Base-by-base conservation (phyloP, 2,797 vertebrate species). In the Alectoris magna region DNA sequence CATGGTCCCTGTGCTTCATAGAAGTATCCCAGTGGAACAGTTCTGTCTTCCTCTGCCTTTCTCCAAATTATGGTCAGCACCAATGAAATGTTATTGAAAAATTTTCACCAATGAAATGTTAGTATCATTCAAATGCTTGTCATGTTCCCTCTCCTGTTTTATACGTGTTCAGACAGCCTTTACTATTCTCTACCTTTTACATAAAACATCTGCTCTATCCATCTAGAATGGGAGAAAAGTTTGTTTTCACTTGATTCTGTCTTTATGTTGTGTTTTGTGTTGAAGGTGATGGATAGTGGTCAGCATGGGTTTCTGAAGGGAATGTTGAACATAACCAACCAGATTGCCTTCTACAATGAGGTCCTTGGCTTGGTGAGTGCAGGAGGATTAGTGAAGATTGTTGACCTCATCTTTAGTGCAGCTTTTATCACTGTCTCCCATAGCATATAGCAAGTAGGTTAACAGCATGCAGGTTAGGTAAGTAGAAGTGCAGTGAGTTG, bases 381-480 rank as follows among this genome's bases (percentile, higher is more conserved):
- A 3, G 17, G 29, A 19, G 70, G 44, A 51, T 62, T 11, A 39
- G 9, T 39, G 59, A 17, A 11, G 26, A 7, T 11, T 39, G 39
- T 79, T 76, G 36, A 46, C 4, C 3, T 29, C 58, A 27, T 14
- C 26, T 74, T 71, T 7, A 69, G 6, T 29, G 38, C 44, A 4
- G 4, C 15, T 62, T 70, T 83, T 48, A 14, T 27, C 4, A 4
- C 22, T 1, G 3, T 66, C 18, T 77, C 21, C 19, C 1, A 0
- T 14, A 59, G 14, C 18, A 5, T 2, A n/a, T 55, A 14, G 3
- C 1, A 11, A 87, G 21, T 8, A 19, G 68, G 27, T 19, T 75
- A 51, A 2, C 5, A 8, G 21, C 12, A 8, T 49, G 10, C 11
- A 2, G 22, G 15, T 38, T 46, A 31, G 38, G 5, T 38, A 14